Conservation (phyloP, 2,888 invertebrate species). For the Papilio protenor region DNA sequence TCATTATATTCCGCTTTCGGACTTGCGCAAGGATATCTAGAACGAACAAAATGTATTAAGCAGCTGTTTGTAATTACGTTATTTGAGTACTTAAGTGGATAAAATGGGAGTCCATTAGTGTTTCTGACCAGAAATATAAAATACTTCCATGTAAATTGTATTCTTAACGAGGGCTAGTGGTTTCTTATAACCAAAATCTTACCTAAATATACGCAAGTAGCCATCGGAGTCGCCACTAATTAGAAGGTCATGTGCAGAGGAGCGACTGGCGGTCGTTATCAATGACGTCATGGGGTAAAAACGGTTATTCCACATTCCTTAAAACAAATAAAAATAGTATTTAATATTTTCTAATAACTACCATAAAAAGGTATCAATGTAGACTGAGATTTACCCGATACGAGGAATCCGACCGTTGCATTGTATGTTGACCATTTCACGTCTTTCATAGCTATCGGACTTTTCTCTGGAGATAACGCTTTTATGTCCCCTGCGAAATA, state of each 20-base stretch:
- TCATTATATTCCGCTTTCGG: slow-evolving; percentile 95
- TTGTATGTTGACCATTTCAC: slow-evolving; percentile 95
- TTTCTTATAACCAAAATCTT: slow-evolving; percentile 40
- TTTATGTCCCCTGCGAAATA: slow-evolving; percentile 92
- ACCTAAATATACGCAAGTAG: slow-evolving; percentile 92
- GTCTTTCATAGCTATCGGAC: slow-evolving; percentile 95
- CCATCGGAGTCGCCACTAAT: slow-evolving; percentile 96
- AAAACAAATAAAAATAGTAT: slow-evolving; percentile 31
- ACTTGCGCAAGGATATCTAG: slow-evolving; percentile 92
- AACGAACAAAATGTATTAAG: slow-evolving; percentile 43
- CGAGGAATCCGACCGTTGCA: slow-evolving; percentile 93
- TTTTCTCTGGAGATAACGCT: slow-evolving; percentile 93
- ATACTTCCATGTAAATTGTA: background rate
- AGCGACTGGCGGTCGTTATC: slow-evolving; percentile 91
- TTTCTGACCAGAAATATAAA: too few species aligned
- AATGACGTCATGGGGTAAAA: slow-evolving; percentile 94
- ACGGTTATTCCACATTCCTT: slow-evolving; percentile 95
- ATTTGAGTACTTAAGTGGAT: background rate
- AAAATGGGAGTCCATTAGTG: background rate
- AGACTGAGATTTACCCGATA: slow-evolving; percentile 86
- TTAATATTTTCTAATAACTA: slow-evolving; percentile 5
- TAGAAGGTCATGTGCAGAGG: slow-evolving; percentile 92
- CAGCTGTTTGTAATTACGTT: background rate
- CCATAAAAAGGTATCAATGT: background rate
- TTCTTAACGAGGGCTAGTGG: background rate